Conservation (phyloP, 2,113 vertebrate species). For the Prolemur simus region DNA sequence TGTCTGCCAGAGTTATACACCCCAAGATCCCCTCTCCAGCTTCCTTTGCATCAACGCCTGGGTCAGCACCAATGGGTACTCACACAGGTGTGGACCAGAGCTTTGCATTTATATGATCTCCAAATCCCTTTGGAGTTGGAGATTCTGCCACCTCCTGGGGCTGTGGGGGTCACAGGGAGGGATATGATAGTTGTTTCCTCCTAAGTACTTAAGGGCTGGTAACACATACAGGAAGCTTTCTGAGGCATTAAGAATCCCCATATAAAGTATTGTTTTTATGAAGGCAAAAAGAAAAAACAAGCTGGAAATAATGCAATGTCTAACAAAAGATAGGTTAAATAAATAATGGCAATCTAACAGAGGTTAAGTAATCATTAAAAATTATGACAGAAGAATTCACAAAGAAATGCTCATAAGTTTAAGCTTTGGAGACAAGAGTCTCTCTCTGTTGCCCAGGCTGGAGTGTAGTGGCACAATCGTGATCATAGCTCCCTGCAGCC, state of each 20-base stretch:
- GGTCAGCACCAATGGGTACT: not conserved
- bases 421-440: not conserved
- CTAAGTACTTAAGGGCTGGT: not conserved
- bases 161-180: not conserved
- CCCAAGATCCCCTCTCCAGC: not conserved
- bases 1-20: not conserved
- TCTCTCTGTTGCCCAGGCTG: too few relatives aligned
- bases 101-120: not conserved
- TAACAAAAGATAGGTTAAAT: not conserved
- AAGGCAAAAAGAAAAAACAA: not conserved
- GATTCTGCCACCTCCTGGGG: not conserved
- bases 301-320: not conserved
- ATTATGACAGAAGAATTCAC: not conserved
- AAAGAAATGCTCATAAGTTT: not conserved
- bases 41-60: not conserved
- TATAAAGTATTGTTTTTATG: not conserved
- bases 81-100: not conserved
- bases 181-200: not conserved
- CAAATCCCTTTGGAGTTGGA: not conserved
- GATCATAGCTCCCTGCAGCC: too few relatives aligned
- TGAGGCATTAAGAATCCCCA: not conserved
- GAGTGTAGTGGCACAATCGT: too few relatives aligned
- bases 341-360: not conserved
- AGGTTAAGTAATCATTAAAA: slow-evolving; percentile 2
- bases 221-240: not conserved